Base-by-base conservation (phyloP, 2,888 invertebrate species). In the Nomada ferruginata region DNA sequence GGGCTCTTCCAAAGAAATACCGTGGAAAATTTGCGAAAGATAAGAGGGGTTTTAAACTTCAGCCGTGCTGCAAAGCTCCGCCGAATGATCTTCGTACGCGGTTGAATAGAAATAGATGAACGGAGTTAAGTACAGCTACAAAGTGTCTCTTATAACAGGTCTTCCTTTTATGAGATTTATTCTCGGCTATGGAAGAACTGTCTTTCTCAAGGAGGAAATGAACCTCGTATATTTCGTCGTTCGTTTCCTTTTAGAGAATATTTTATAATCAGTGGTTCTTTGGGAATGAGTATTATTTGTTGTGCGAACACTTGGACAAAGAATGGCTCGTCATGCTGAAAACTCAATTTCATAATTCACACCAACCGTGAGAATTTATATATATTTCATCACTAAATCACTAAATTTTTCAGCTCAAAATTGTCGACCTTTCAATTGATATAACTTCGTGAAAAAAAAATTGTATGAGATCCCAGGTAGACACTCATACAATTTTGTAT, bases 51-150 rank as follows among this genome's bases (percentile, higher is more conserved):
- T 66, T 71, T 66, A 23, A 60, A 7, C 47, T 55, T 26, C 15
- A 20, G 9, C 13, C 26, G 61, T 26, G 42, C 23, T 15, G 5
- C 42, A 11, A 74, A 79, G 47, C 50, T 20, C 44, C 10, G 53
- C 36, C 53, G 57, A 29, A 76, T 66, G 23, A 55, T 78, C 66
- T 64, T 42, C n/a, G 53, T 36, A 18, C n/a, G 36, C 23, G 60
- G 18, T 65, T 50, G 70, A 79, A 79, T 60, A 53, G 42, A 60
- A 78, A 79, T 66, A 50, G 65, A 66, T 71, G 71, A 60, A 66
- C 50, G 18, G 29, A 36, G 70, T 23, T 64, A 52, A 52, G 64
- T 53, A 55, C 26, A 44, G 53, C 53, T 66, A 65, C 55, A 61
- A 50, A 79, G 66, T 71, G 71, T 66, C 53, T 55, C 65, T 18